Evolutionary conservation across 2,888 invertebrate genomes (phyloP), one percentile per base, ranked within the genome.

Genomic region (Podotricha telesiphe): DNA sequence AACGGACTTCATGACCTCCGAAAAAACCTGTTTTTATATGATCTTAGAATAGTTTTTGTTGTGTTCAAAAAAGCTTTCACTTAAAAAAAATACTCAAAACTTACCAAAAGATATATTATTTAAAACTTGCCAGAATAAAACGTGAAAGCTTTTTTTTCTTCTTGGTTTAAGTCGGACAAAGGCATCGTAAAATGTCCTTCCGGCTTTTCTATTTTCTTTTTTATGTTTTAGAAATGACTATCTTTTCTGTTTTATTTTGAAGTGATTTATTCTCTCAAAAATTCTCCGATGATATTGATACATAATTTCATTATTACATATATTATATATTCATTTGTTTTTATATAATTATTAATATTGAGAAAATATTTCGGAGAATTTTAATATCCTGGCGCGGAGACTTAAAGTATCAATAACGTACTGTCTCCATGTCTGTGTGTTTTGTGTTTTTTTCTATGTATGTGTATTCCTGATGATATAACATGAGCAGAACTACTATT

Each of bases 341-440:
- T 22, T 10, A n/a, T 50, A 28, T 58, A 13, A 22, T 28, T 28
- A 20, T 19, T 20, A 4, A 53, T 61, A 17, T 48, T 3, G 6
- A 3, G 8, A 19, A 17, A 62, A 53, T 37, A 56, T 59, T 66
- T 56, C 79, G 78, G 80, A 82, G 75, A 82, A 79, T 82, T 81
- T 79, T 83, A 75, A 73, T 70, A 59, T 73, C 76, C 63, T 69
- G 72, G 67, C 76, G 71, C 79, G 77, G 83, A 81, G 84, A 81
- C 74, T 70, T 65, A 93, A 88, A 86, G 91, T 92, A 89, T 87
- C 83, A 76, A 75, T 87, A 88, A 87, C 82, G 82, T 91, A 90
- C 88, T 85, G 72, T 82, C 83, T 85, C 83, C 80, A 82, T 78
- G 77, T 78, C 76, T 77, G 83, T 86, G 83, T 83, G 72, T 73